Conservation (phyloP, 2,113 vertebrate genomes). For the Ctenodactylus gundi region DNA sequence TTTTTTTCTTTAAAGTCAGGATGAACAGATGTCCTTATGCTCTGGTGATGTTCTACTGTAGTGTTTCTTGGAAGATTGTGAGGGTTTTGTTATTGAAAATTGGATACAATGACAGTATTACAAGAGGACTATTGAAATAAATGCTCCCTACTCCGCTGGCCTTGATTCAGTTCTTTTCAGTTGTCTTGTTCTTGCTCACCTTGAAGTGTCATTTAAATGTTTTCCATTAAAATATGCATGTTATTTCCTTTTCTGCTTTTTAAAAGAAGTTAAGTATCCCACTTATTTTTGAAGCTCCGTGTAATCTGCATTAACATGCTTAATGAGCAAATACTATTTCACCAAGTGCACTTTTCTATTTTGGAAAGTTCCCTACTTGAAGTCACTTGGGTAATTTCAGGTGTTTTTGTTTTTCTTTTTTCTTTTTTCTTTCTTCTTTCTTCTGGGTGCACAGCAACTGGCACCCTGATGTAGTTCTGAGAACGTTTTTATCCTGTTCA, state of each 20-base stretch:
- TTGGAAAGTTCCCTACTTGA: neutral
- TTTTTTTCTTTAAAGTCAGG: constrained; percentile 30
- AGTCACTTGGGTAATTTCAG: constrained; percentile 24
- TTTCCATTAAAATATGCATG: neutral
- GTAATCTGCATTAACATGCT: neutral
- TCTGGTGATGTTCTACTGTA: neutral
- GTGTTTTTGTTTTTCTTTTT: constrained; percentile 21
- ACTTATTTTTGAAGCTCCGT: neutral
- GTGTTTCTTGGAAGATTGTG: neutral
- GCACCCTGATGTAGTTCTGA: neutral
- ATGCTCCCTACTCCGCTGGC: neutral
- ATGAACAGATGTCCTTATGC: neutral
- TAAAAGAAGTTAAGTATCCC: neutral
- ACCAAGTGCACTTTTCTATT: neutral
- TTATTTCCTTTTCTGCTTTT: neutral
- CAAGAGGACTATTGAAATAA: constrained; percentile 18
- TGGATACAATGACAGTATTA: neutral
- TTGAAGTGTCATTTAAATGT: neutral
- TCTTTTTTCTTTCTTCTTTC: constrained; percentile 45
- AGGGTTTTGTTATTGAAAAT: neutral
- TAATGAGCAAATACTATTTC: neutral
- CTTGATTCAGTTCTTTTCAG: neutral
- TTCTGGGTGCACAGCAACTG: constrained; percentile 20
- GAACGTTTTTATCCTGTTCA: constrained; percentile 48
- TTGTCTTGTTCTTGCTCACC: constrained; percentile 8